These are phyloP conservation scores for Bombus balteatus DNA, from an alignment of 1,140 invertebrate species.

Conservation along the genomic window DNA sequence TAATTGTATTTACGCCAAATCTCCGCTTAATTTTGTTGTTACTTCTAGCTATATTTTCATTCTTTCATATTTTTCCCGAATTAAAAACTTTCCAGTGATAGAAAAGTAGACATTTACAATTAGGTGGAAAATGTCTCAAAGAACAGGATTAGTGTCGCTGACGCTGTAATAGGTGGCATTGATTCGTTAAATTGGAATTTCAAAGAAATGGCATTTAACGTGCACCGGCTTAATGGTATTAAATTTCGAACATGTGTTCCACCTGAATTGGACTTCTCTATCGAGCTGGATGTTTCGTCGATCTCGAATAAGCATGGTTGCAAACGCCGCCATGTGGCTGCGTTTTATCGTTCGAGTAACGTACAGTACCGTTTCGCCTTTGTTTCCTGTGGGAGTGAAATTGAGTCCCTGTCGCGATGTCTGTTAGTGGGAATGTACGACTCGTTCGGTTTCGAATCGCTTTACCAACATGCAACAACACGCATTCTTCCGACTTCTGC, in stretches of 20 bases:
- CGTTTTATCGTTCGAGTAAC: not conserved
- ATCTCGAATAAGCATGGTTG: not conserved
- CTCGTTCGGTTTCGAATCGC: not conserved
- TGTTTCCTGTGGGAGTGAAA: conserved; percentile 3
- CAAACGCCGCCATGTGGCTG: not conserved
- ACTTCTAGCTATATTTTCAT: no score
- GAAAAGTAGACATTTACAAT: no score
- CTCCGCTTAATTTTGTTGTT: no score
- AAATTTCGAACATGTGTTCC: not conserved
- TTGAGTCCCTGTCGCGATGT: conserved; percentile 1
- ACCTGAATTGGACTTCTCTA: not conserved
- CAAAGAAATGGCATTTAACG: not conserved
- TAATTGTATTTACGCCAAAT: no score
- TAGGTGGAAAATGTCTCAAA: no score
- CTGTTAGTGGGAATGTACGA: not conserved
- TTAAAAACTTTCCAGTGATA: no score
- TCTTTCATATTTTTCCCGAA: no score
- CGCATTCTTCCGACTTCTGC: not conserved
- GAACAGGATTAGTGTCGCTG: no score
- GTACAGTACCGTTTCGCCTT: not conserved
- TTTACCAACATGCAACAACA: not conserved
- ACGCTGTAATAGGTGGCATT: no score
- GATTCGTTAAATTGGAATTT: no score
- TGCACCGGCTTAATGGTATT: not conserved
- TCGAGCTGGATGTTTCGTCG: not conserved